Evolutionary conservation across 2,113 vertebrate genomes (phyloP).

Genomic region (Suricata suricatta): DNA sequence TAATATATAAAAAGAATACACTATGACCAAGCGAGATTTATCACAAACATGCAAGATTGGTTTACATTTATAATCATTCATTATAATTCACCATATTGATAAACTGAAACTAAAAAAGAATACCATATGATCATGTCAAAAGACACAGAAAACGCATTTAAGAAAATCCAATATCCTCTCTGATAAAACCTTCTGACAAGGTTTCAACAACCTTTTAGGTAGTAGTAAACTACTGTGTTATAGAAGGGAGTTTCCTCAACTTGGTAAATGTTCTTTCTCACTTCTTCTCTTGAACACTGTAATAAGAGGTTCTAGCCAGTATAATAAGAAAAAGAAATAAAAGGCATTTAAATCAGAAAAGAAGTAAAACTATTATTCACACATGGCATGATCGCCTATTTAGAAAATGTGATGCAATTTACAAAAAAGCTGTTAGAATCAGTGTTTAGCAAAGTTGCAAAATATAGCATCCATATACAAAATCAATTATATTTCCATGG

Average conservation of each 20-base stretch:
- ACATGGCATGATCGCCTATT: background rate
- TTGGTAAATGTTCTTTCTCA: background rate
- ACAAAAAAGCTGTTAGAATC: background rate
- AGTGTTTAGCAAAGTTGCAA: background rate
- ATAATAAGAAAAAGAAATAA: background rate
- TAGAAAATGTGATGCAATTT: background rate
- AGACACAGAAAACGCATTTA: background rate
- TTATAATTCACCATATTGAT: background rate
- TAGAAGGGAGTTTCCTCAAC: background rate
- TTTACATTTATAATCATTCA: background rate
- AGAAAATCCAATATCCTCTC: background rate
- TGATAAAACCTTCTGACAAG: background rate
- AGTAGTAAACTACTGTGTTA: background rate
- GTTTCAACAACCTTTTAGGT: background rate
- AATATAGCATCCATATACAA: background rate
- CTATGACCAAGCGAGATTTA: background rate
- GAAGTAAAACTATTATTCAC: background rate
- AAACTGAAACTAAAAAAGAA: background rate
- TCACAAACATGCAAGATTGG: background rate
- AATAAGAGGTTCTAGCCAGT: background rate
- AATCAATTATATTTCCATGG: background rate
- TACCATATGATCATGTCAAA: background rate
- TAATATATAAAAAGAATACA: background rate
- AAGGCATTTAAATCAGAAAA: background rate
- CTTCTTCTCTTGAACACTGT: background rate